phyloP scores from a whole-genome alignment of 2,113 vertebrate genomes.

The Pangasianodon hypophthalmus region DNA sequence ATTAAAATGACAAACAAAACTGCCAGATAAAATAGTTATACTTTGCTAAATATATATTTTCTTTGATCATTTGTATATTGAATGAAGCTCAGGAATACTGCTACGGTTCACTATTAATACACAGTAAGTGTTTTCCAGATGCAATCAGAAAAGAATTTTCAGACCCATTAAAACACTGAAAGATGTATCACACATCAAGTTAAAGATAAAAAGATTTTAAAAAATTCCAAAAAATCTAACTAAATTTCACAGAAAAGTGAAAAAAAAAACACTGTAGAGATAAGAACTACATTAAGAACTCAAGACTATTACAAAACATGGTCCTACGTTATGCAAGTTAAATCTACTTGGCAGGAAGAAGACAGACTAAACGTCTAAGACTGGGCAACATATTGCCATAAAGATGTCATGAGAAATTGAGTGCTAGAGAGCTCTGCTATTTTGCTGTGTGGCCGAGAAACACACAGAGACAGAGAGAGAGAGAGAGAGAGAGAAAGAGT shows the following conservation, averaged over 20 bases:
- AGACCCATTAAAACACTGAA: background rate
- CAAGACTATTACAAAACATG: background rate
- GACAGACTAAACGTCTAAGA: background rate
- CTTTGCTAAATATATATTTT: background rate
- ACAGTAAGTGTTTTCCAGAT: background rate
- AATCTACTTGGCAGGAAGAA: background rate
- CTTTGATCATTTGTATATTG: background rate
- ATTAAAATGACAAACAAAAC: background rate
- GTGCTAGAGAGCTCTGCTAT: background rate
- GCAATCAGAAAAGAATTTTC: background rate
- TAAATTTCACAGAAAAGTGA: background rate
- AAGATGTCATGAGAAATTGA: background rate
- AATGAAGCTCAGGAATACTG: background rate
- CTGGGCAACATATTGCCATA: background rate
- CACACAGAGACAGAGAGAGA: background rate
- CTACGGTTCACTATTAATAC: background rate
- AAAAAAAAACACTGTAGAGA: background rate
- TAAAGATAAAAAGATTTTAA: background rate
- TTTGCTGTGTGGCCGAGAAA: background rate
- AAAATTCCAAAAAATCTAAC: background rate
- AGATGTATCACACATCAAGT: background rate
- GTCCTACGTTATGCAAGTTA: slow-evolving; percentile 7
- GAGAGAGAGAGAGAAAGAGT: background rate
- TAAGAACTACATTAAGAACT: background rate
- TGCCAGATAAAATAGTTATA: background rate